These are phyloP conservation scores for Plectrocnemia conspersa DNA, from an alignment of 1,140 invertebrate genomes.

Conservation along the genomic window DNA sequence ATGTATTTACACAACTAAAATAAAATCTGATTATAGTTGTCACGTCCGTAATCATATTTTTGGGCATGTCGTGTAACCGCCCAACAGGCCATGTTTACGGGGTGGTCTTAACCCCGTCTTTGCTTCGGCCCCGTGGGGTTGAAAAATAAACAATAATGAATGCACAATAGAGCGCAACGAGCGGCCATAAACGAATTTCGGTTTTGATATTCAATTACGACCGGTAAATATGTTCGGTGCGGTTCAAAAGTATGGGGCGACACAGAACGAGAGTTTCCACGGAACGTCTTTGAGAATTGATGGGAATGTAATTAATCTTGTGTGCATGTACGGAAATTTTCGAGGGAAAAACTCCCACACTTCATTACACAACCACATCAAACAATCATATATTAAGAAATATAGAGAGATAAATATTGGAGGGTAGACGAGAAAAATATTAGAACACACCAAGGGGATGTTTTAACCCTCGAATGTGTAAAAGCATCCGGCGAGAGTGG, in stretches of 20 bases:
- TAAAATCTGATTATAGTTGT: no score
- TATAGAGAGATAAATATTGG: constrained; percentile 33
- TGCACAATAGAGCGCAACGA: constrained; percentile 35
- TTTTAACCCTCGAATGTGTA: background rate
- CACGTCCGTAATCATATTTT: no score
- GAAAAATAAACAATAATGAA: constrained; percentile 35
- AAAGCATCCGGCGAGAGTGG: constrained; percentile 4
- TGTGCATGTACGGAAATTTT: background rate
- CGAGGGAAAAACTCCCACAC: constrained; percentile 26
- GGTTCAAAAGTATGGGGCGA: constrained; percentile 30
- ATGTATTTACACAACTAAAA: no score
- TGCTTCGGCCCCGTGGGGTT: constrained; percentile 21
- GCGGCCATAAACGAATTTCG: constrained; percentile 34
- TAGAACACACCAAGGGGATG: constrained; percentile 4
- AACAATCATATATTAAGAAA: constrained; percentile 37
- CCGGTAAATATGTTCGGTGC: constrained; percentile 34
- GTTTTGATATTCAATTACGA: constrained; percentile 36
- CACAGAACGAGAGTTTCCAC: no score
- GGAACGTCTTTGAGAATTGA: background rate
- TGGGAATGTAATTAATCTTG: background rate
- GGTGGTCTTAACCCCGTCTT: constrained; percentile 2
- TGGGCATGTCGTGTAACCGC: no score
- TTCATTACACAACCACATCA: constrained; percentile 35
- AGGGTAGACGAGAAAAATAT: constrained; percentile 19
- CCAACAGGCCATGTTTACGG: background rate